Conservation (phyloP, 2,113 vertebrate species). For the Ictidomys tridecemlineatus region DNA sequence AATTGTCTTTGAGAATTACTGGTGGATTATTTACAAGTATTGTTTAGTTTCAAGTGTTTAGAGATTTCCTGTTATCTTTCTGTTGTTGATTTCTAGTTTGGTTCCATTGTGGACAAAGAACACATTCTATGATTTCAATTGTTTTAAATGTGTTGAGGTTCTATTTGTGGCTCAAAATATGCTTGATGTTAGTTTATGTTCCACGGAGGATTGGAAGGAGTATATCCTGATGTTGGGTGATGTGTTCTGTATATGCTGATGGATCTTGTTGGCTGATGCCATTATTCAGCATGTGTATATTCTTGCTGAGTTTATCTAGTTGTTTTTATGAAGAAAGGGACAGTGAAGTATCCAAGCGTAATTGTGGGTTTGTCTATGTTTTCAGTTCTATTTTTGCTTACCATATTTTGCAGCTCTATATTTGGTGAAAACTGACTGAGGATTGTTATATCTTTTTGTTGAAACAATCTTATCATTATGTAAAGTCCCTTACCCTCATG, state of each 20-base stretch:
- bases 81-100: slow-evolving; percentile 38
- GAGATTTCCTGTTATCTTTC: neutral
- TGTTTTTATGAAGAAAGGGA: neutral
- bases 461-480: neutral
- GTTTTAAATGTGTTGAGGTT: neutral
- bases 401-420: neutral
- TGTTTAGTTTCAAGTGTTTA: neutral
- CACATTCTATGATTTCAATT: neutral
- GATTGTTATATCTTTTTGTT: neutral
- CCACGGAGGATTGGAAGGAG: neutral
- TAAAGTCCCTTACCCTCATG: neutral
- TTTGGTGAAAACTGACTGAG: neutral
- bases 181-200: neutral
- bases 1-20: neutral
- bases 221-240: neutral
- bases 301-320: neutral
- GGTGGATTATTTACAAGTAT: neutral
- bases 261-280: neutral
- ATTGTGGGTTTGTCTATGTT: neutral
- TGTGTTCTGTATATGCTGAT: neutral
- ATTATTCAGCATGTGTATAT: neutral
- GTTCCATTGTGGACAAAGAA: neutral
- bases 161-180: neutral
- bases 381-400: neutral
- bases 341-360: neutral